Base-by-base conservation (phyloP, 2,888 invertebrate species). In the Macrophya alboannulata region DNA sequence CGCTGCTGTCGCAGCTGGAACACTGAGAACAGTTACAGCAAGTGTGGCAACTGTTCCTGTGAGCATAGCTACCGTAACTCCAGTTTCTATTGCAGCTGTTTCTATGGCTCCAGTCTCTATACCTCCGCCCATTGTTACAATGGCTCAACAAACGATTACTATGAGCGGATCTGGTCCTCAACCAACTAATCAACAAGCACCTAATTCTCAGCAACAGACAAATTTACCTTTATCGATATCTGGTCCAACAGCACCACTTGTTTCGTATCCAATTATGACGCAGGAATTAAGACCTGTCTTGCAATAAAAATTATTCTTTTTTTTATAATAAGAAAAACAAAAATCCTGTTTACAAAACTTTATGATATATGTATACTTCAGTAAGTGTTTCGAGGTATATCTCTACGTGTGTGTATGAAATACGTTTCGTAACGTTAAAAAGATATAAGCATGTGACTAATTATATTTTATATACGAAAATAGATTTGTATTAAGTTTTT, bases 191-290 rank as follows among this genome's bases (percentile, higher is more conserved):
- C 93, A 92, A 79, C 92, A 92, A 85, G 93, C 94, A 48, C 94
- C 94, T 5, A 94, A 94, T 71, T 88, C 91, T 4, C 93, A 93
- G 79, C 95, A 95, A 88, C 87, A 92, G 6, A 89, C 91, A n/a
- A 92, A 89, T 86, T 88, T 92, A 89, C 94, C 95, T 43, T 93
- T 95, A 21, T 95, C 95, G 4, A 95, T 95, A 94, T 95, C 95
- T 4, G 95, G 95, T 88, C 94, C 95, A 6, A 95, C 95, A 0
- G 95, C 95, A 85, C 95, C 96, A 2, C 94, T 96, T 90, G 95
- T 96, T 77, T 96, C 96, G 0, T 96, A 96, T 90, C 96, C 96
- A 1, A 95, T 96, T 76, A 96, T 96, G 95, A 96, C 96, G 21
- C 96, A 96, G 87, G 92, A 93, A 84, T 91, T 93, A 76, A 91